These are phyloP conservation scores for Cygnus olor DNA, from an alignment of 2,797 vertebrate genomes.

Conservation along the genomic window DNA sequence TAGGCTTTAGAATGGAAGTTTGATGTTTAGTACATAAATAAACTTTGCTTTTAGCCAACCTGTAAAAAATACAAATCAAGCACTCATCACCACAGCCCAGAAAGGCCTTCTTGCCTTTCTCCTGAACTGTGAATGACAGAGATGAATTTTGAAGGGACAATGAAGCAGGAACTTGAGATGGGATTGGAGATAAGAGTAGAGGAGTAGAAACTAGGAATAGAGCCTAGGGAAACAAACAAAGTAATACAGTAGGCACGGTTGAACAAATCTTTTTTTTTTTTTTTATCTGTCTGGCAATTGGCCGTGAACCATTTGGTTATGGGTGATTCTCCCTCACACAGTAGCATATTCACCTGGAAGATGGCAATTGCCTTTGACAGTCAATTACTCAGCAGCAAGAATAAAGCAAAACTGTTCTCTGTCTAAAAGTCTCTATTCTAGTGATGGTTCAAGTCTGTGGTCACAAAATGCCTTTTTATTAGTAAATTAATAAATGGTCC, in stretches of 20 bases:
- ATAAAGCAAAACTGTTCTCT: background rate
- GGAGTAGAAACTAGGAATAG: background rate
- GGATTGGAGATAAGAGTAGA: background rate
- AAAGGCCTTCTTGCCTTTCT: background rate
- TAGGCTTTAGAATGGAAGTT: background rate
- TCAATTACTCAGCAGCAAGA: background rate
- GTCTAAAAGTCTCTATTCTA: background rate
- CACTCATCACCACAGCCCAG: background rate
- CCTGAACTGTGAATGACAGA: background rate
- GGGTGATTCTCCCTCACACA: background rate
- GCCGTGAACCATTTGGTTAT: background rate
- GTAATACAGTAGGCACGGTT: background rate
- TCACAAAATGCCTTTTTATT: background rate
- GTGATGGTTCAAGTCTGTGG: background rate
- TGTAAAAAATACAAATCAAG: background rate
- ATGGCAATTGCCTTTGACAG: background rate
- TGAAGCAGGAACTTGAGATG: background rate
- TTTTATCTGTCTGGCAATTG: accelerated
- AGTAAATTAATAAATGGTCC: background rate
- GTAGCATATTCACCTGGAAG: background rate
- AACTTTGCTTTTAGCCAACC: background rate
- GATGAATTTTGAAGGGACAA: background rate
- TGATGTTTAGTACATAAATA: background rate
- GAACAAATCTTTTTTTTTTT: background rate
- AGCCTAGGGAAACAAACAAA: background rate